Evolutionary conservation across 1,140 invertebrate species (phyloP).

Genomic region (Caerostris extrusa): DNA sequence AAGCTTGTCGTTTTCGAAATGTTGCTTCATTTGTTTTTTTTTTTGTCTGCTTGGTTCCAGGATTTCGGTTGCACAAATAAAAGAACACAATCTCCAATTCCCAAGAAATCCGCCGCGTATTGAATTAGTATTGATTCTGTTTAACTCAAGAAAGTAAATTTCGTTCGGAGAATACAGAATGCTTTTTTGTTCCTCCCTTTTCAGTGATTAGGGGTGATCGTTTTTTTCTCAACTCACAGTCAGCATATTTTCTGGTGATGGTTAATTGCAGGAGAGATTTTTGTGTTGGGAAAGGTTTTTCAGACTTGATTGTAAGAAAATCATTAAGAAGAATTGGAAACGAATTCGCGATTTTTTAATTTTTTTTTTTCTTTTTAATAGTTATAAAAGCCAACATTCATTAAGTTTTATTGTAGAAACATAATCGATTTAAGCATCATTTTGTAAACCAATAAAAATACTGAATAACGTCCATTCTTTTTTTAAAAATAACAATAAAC

Average conservation of each 20-base stretch:
- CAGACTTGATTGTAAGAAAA: too few species aligned
- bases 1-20: neutral
- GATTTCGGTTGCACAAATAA: neutral
- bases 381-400: too few species aligned
- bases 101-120: neutral
- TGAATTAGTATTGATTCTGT: neutral
- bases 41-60: neutral
- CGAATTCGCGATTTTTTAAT: too few species aligned
- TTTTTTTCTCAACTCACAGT: neutral
- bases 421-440: too few species aligned
- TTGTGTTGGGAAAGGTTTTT: neutral
- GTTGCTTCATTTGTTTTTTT: neutral
- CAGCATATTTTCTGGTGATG: neutral
- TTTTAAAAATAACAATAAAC: too few species aligned
- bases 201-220: neutral
- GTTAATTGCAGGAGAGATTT: neutral
- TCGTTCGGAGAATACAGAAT: neutral
- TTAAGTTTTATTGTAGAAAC: too few species aligned
- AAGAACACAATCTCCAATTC: neutral
- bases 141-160: neutral
- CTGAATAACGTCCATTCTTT: too few species aligned
- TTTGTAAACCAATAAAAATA: too few species aligned
- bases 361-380: too few species aligned
- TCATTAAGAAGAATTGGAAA: too few species aligned
- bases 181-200: neutral